Percentiles rank a stretch among this genome's conserved stretches.
Evolutionary conservation across 2,888 invertebrate genomes (phyloP).

Genomic region (Autographa pulchrina): DNA sequence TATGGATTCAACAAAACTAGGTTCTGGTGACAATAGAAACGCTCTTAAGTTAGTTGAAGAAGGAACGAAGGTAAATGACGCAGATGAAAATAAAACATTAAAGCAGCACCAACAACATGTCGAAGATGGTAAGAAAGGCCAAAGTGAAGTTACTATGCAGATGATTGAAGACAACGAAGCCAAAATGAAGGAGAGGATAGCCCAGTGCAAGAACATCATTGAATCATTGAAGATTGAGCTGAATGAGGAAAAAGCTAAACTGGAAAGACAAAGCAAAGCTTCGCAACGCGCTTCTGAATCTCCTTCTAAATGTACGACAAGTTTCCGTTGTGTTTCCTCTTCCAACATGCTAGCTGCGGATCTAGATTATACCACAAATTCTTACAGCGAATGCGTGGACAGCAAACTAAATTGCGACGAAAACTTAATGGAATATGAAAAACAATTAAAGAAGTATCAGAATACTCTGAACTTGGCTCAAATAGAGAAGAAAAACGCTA

Average conservation of each 20-base stretch:
- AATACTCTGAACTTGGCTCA: conserved; percentile 84
- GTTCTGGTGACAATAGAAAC: conserved; percentile 72
- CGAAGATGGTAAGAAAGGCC: conserved; percentile 27
- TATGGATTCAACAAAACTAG: conserved; percentile 70
- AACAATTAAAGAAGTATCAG: conserved; percentile 83
- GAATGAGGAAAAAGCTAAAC: conserved; percentile 78
- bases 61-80: conserved; percentile 21
- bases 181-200: conserved; percentile 80
- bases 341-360: conserved; percentile 51
- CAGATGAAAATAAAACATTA: conserved; percentile 37
- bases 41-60: conserved; percentile 44
- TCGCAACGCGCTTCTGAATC: conserved; percentile 33
- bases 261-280: conserved; percentile 69
- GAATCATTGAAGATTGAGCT: conserved; percentile 81
- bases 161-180: conserved; percentile 75
- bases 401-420: conserved; percentile 79
- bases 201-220: conserved; percentile 79
- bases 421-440: conserved; percentile 83
- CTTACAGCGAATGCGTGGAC: conserved; percentile 74
- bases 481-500: conserved; percentile 84
- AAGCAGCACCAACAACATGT: conserved; percentile 31
- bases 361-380: conserved; percentile 52
- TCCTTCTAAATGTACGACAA: conserved; percentile 31
- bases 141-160: conserved; percentile 65
- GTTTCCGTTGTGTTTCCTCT: conserved; percentile 50